A percentile compares a stretch with the other conserved stretches of the same genome.
Evolutionary conservation across 2,888 invertebrate species (phyloP).

Genomic region (Heliconius charithonia): DNA sequence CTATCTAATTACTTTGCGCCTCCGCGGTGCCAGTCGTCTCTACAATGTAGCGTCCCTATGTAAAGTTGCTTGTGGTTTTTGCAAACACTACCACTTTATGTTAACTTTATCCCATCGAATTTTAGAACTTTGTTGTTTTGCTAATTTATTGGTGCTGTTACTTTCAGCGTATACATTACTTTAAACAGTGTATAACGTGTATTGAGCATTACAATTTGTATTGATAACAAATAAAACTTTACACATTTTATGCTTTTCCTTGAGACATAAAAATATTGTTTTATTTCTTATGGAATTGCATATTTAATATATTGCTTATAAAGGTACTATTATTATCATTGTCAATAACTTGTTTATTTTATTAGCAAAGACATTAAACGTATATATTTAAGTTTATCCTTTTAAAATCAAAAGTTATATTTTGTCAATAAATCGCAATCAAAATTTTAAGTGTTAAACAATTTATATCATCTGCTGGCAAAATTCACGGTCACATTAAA

Average conservation of each 20-base stretch:
- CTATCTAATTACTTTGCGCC: slow-evolving; percentile 78
- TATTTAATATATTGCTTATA: background rate
- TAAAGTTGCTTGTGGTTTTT: slow-evolving; percentile 74
- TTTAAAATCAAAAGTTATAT: background rate
- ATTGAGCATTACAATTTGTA: background rate
- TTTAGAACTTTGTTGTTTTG: slow-evolving; percentile 43
- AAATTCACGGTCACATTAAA: too few relatives aligned
- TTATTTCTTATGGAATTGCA: slow-evolving; percentile 12
- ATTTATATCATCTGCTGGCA: too few relatives aligned
- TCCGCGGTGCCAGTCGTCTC: slow-evolving; percentile 61
- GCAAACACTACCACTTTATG: slow-evolving; percentile 59
- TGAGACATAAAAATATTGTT: background rate
- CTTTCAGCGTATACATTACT: slow-evolving; percentile 34
- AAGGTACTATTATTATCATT: background rate
- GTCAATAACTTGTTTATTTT: background rate
- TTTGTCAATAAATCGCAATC: background rate
- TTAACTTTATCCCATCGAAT: slow-evolving; percentile 61
- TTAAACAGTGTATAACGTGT: background rate
- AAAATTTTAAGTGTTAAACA: background rate
- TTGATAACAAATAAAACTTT: background rate
- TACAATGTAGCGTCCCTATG: slow-evolving; percentile 67
- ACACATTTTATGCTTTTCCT: background rate
- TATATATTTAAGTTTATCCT: background rate
- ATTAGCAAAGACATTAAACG: background rate
- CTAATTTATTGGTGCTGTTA: slow-evolving; percentile 43